phyloP scores from a whole-genome alignment of 2,888 invertebrate species.

The Pachliopta kotzebuea region DNA sequence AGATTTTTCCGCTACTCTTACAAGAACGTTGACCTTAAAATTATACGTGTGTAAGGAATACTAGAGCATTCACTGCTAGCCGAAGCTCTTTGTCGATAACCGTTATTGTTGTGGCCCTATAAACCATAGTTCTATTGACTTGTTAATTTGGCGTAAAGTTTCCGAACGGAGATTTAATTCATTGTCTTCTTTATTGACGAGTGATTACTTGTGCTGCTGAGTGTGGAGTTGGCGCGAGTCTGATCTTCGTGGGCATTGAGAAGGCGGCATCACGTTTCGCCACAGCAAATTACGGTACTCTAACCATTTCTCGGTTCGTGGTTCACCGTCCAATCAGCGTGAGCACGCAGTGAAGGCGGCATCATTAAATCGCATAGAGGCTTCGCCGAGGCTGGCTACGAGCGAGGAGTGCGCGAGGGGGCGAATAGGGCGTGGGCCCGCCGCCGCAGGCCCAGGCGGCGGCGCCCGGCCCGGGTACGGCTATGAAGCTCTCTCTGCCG shows the following conservation, averaged over 20 bases:
- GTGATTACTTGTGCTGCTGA: neutral
- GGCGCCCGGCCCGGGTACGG: slow-evolving; percentile 75
- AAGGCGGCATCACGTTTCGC: slow-evolving; percentile 70
- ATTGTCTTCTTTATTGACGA: neutral
- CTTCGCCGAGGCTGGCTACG: slow-evolving; percentile 63
- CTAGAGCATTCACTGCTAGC: slow-evolving; percentile 32
- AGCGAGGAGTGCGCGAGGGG: slow-evolving; percentile 57
- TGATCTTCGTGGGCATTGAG: neutral
- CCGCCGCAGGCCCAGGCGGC: slow-evolving; percentile 52
- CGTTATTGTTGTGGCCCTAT: slow-evolving; percentile 51
- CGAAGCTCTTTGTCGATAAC: slow-evolving; percentile 43
- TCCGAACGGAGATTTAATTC: neutral
- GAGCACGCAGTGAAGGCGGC: slow-evolving; percentile 65
- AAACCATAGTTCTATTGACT: slow-evolving; percentile 36
- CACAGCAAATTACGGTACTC: slow-evolving; percentile 75
- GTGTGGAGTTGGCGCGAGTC: slow-evolving; percentile 3
- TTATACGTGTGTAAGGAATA: slow-evolving; percentile 6
- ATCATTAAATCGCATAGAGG: slow-evolving; percentile 73
- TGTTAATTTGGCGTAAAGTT: slow-evolving; percentile 7
- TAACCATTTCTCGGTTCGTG: slow-evolving; percentile 61
- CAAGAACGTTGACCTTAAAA: neutral
- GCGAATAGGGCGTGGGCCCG: slow-evolving; percentile 46
- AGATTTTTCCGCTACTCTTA: slow-evolving; percentile 8
- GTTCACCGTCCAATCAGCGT: slow-evolving; percentile 61
- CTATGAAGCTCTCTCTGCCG: slow-evolving; percentile 74